A percentile compares a stretch with the other conserved stretches of the same genome.
Evolutionary conservation across 2,113 vertebrate species (phyloP).

Genomic region (Piaya cayana): DNA sequence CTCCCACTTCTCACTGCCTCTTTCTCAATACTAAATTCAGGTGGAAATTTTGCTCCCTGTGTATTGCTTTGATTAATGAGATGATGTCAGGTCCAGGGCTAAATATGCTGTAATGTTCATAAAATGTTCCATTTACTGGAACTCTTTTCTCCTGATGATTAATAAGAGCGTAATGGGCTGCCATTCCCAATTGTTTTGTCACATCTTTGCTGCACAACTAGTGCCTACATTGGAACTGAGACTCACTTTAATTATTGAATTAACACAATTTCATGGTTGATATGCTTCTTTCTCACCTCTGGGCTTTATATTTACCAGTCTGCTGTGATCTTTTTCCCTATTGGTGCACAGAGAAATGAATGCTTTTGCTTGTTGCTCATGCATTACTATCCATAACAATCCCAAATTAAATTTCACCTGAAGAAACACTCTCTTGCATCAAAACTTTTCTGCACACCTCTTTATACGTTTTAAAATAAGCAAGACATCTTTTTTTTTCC

Average conservation of each 20-base stretch:
- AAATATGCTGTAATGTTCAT: slow-evolving; percentile 12
- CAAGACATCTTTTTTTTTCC: background rate
- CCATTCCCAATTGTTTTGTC: slow-evolving; percentile 62
- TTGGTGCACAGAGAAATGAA: slow-evolving; percentile 18
- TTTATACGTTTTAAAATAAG: background rate
- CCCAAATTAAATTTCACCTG: slow-evolving; percentile 38
- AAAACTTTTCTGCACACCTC: background rate
- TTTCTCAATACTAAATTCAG: background rate
- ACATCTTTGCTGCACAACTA: slow-evolving; percentile 24
- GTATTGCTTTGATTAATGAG: slow-evolving; percentile 46
- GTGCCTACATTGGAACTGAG: slow-evolving; percentile 44
- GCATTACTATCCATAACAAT: slow-evolving; percentile 43
- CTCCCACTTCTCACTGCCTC: background rate
- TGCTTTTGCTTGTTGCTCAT: slow-evolving; percentile 28
- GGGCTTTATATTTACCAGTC: slow-evolving; percentile 61
- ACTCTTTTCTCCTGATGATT: background rate
- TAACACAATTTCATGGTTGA: slow-evolving; percentile 75
- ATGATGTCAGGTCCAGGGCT: background rate
- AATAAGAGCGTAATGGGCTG: background rate
- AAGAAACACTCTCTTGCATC: background rate
- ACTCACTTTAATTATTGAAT: slow-evolving; percentile 74
- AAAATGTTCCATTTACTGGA: background rate
- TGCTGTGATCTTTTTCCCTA: slow-evolving; percentile 50
- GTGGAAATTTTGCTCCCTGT: slow-evolving; percentile 15
- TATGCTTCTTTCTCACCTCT: slow-evolving; percentile 64